A percentile compares a stretch with the other conserved stretches of the same genome.
These are phyloP conservation scores for Anas platyrhynchos DNA, from an alignment of 2,113 vertebrate species.

Conservation along the genomic window DNA sequence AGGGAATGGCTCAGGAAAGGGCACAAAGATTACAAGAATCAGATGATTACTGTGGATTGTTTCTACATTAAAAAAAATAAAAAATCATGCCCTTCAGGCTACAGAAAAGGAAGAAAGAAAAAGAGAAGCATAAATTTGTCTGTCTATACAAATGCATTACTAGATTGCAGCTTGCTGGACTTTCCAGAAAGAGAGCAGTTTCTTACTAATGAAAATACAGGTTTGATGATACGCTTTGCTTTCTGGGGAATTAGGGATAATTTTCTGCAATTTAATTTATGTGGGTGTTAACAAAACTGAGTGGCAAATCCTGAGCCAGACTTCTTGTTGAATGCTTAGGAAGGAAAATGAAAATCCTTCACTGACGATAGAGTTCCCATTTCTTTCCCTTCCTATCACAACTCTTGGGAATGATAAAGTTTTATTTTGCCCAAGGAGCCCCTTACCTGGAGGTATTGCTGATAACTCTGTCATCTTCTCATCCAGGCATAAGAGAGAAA, in stretches of 20 bases:
- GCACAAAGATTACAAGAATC: neutral
- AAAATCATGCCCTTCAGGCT: neutral
- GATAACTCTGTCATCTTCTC: neutral
- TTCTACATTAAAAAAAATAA: conserved; percentile 49
- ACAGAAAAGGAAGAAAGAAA: neutral
- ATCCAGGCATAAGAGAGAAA: neutral
- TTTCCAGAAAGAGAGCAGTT: neutral
- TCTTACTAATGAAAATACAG: neutral
- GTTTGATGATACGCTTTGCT: neutral
- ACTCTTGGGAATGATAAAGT: neutral
- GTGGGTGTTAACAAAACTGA: neutral
- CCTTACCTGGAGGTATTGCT: neutral
- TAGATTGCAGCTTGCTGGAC: neutral
- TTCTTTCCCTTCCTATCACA: neutral
- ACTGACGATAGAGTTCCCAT: neutral
- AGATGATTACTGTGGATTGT: conserved; percentile 3
- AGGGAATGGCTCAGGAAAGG: conserved; percentile 2
- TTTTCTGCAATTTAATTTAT: neutral
- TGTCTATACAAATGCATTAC: neutral
- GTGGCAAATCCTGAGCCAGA: neutral
- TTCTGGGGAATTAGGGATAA: neutral
- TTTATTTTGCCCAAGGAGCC: neutral
- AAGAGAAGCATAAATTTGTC: neutral
- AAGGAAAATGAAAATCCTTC: neutral
- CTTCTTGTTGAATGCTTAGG: neutral